Evolutionary conservation across 1,140 invertebrate genomes (phyloP).

Genomic region (Vanessa atalanta): DNA sequence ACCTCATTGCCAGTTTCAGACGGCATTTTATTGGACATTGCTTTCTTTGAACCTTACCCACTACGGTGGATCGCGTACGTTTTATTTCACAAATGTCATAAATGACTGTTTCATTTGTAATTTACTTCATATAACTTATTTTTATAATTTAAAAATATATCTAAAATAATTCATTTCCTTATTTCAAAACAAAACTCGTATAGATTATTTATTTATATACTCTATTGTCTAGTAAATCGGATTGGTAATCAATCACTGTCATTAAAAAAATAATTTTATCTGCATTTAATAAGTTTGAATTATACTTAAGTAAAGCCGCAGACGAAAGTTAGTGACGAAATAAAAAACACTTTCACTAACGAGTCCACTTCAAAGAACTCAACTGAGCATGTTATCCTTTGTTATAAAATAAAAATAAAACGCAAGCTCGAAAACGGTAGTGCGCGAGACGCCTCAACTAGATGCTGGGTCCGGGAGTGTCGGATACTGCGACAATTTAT

Average conservation of each 20-base stretch:
- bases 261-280: not conserved
- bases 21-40: conserved; percentile 17
- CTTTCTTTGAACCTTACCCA: not conserved
- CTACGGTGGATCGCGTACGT: not conserved
- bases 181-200: no score
- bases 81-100: not conserved
- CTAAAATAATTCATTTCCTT: no score
- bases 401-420: conserved; percentile 7
- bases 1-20: conserved; percentile 28
- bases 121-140: no score
- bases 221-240: no score
- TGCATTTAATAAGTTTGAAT: not conserved
- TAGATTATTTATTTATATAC: no score
- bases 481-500: conserved; percentile 71
- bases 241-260: not conserved
- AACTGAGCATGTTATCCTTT: conserved; percentile 1
- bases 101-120: not conserved
- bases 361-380: not conserved
- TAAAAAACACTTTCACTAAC: conserved; percentile 7
- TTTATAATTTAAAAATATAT: no score
- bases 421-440: conserved; percentile 9
- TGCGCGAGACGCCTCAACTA: conserved; percentile 12
- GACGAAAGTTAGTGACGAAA: not conserved
- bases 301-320: not conserved
- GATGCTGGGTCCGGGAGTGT: conserved; percentile 21